Conservation (phyloP, 1,140 invertebrate genomes). For the Potamilus streckersoni region DNA sequence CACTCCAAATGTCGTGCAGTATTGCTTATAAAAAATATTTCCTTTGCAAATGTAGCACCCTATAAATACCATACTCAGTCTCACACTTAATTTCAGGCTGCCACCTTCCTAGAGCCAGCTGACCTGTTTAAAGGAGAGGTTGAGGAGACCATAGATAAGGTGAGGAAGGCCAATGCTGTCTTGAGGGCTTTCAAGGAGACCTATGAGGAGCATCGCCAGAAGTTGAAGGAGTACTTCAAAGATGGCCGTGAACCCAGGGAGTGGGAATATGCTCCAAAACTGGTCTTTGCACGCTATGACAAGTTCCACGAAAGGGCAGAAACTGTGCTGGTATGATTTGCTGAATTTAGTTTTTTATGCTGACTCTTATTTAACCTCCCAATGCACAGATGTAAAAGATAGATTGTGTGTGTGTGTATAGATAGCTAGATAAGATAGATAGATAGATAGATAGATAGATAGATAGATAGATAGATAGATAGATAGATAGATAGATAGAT, state of each 20-base stretch:
- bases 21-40: not conserved
- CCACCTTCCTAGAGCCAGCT: conserved; percentile 85
- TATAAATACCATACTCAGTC: not conserved
- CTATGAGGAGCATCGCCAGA: conserved; percentile 77
- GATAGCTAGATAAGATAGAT: not conserved
- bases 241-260: conserved; percentile 73
- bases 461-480: too few relatives aligned
- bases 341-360: not conserved
- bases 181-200: conserved; percentile 78
- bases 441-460: too few relatives aligned
- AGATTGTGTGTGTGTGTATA: not conserved
- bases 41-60: not conserved
- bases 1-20: not conserved
- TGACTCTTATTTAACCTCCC: not conserved
- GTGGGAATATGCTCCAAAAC: conserved; percentile 91
- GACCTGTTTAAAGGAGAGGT: conserved; percentile 80
- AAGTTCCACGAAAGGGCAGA: conserved; percentile 84
- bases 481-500: not conserved
- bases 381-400: not conserved
- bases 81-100: conserved; percentile 72
- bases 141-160: conserved; percentile 80
- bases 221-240: conserved; percentile 76
- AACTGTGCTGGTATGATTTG: conserved; percentile 78
- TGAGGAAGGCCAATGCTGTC: conserved; percentile 86
- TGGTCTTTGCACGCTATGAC: conserved; percentile 87